A percentile compares a stretch with the other conserved stretches of the same genome.
phyloP scores from a whole-genome alignment of 2,888 invertebrate genomes.

The Tolmerus cingulatus region DNA sequence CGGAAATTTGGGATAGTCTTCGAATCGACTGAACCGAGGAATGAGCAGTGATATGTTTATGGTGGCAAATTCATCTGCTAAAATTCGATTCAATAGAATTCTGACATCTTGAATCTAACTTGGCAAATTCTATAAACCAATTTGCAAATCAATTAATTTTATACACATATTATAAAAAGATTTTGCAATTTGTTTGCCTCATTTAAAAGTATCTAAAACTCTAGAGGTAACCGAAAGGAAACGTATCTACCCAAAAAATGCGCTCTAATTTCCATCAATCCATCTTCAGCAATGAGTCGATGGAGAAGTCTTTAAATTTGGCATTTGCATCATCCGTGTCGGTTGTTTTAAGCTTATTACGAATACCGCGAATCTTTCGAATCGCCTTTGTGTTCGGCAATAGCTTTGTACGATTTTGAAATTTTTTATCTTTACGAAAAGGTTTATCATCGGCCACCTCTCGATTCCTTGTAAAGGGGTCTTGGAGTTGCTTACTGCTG shows the following conservation, averaged over 20 bases:
- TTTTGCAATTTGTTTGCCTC: not conserved
- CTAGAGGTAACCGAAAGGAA: not conserved
- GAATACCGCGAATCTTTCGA: not conserved
- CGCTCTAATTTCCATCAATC: conserved; percentile 48
- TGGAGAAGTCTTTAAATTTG: conserved; percentile 64
- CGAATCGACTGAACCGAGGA: too few relatives aligned
- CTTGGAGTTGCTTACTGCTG: not conserved
- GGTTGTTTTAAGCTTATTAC: conserved; percentile 1
- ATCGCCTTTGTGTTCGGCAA: not conserved
- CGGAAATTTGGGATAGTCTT: too few relatives aligned
- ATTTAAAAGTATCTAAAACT: not conserved
- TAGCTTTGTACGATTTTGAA: not conserved
- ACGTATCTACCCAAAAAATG: not conserved
- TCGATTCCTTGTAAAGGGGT: not conserved
- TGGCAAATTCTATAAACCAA: not conserved
- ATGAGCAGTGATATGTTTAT: too few relatives aligned
- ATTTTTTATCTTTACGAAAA: not conserved
- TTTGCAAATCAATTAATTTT: not conserved
- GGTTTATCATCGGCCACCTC: not conserved
- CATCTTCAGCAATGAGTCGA: conserved; percentile 61
- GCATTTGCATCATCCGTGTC: conserved; percentile 60
- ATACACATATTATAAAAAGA: not conserved
- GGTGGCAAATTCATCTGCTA: too few relatives aligned
- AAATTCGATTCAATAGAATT: not conserved
- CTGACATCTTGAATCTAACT: not conserved